Conservation (phyloP, 2,797 vertebrate species). For the Enoplosus armatus region DNA sequence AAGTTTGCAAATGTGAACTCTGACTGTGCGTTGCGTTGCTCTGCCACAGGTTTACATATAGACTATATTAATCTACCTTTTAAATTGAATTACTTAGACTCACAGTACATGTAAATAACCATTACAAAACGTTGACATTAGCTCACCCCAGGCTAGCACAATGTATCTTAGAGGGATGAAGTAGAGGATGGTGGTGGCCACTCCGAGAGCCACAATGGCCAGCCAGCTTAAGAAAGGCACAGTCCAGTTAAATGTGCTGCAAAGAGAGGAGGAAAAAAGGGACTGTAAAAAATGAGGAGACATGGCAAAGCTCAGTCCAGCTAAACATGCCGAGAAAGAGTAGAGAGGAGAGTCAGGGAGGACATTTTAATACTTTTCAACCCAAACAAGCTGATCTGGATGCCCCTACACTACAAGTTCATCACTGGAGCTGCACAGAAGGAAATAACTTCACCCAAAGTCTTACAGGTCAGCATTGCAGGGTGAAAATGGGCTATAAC, state of each 20-base stretch:
- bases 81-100: neutral
- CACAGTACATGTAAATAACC: neutral
- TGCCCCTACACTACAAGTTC: constrained; percentile 19
- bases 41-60: neutral
- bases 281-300: constrained; percentile 10
- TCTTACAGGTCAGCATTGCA: constrained; percentile 32
- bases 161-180: constrained; percentile 97
- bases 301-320: constrained; percentile 10
- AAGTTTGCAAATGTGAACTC: neutral
- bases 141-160: constrained; percentile 97
- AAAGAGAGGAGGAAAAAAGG: constrained; percentile 45
- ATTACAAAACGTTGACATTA: constrained; percentile 28
- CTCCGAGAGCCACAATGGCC: constrained; percentile 90
- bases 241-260: constrained; percentile 98
- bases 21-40: neutral
- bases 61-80: neutral
- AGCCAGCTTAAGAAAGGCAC: constrained; percentile 98
- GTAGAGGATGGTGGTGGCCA: constrained; percentile 91
- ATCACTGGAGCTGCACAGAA: constrained; percentile 9
- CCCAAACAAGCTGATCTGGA: constrained; percentile 32
- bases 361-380: constrained; percentile 47
- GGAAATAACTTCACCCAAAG: constrained; percentile 30
- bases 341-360: constrained; percentile 12
- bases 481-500: constrained; percentile 13
- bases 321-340: constrained; percentile 6